Evolutionary conservation across 2,797 vertebrate species (phyloP).

Genomic region (Odontamblyopus lacepedii): DNA sequence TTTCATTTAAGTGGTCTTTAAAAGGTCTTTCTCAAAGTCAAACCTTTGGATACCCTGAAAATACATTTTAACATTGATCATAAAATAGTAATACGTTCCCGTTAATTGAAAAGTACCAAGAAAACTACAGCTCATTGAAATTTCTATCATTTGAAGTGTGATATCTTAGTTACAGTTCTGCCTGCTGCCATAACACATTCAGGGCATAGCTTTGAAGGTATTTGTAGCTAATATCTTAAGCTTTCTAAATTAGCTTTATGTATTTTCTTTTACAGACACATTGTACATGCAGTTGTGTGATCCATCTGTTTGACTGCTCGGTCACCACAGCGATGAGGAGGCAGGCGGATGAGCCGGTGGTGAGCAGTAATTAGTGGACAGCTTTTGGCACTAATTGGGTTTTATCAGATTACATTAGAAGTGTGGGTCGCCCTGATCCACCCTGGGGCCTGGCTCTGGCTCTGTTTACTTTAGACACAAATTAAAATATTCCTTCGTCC

Average conservation of each 20-base stretch:
- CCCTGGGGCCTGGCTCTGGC: constrained; percentile 2
- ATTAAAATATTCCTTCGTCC: not conserved
- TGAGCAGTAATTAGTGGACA: constrained; percentile 25
- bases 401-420: constrained; percentile 41
- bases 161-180: too few relatives aligned
- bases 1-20: too few relatives aligned
- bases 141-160: too few relatives aligned
- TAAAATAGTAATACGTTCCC: too few relatives aligned
- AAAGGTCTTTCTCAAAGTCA: too few relatives aligned
- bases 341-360: constrained; percentile 1
- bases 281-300: not conserved
- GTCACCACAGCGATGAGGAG: not conserved
- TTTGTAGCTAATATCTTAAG: too few relatives aligned
- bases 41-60: too few relatives aligned
- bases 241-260: not conserved
- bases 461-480: constrained; percentile 3
- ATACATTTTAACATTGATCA: too few relatives aligned
- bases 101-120: too few relatives aligned
- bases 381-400: constrained; percentile 34
- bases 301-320: not conserved
- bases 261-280: not conserved
- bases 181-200: too few relatives aligned
- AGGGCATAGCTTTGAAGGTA: too few relatives aligned
- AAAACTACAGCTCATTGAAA: too few relatives aligned
- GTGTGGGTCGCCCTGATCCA: not conserved